Conservation (phyloP, 1,140 invertebrate species). For the Atta colombica region DNA sequence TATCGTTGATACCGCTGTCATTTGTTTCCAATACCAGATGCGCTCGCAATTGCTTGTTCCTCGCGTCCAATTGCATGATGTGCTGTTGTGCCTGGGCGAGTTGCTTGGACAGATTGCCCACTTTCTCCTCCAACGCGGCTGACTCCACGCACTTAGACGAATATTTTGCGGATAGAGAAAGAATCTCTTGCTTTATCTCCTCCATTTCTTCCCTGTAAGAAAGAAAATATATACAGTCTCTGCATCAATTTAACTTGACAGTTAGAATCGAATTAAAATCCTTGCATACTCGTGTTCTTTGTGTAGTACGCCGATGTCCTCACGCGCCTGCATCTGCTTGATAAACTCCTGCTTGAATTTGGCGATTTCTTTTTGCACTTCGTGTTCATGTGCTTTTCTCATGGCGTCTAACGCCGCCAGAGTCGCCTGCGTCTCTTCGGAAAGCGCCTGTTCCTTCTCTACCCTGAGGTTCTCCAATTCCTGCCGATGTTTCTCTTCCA, state of each 20-base stretch:
- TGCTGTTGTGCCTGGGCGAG: conserved; percentile 93
- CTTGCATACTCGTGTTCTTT: conserved; percentile 88
- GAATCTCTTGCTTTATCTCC: conserved; percentile 94
- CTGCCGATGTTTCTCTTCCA: conserved; percentile 94
- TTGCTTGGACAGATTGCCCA: conserved; percentile 92
- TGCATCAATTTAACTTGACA: background rate
- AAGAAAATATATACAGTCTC: background rate
- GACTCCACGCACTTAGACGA: conserved; percentile 97
- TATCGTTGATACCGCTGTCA: conserved; percentile 80
- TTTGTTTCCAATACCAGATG: conserved; percentile 90
- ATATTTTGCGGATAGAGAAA: conserved; percentile 95
- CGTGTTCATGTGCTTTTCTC: conserved; percentile 96
- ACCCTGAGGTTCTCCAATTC: conserved; percentile 91
- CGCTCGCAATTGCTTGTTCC: conserved; percentile 92
- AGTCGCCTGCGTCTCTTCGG: conserved; percentile 95
- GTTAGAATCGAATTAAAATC: background rate
- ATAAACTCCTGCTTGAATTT: conserved; percentile 95
- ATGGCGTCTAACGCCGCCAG: conserved; percentile 95
- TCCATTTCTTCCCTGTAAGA: conserved; percentile 91
- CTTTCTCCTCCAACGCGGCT: conserved; percentile 94
- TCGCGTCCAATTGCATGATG: conserved; percentile 92
- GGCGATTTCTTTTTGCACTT: conserved; percentile 94
- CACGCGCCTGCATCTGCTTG: conserved; percentile 89
- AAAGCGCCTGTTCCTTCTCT: conserved; percentile 95
- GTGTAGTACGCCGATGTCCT: conserved; percentile 87